Evolutionary conservation across 2,113 vertebrate genomes (phyloP).

Genomic region (Mesocricetus auratus): DNA sequence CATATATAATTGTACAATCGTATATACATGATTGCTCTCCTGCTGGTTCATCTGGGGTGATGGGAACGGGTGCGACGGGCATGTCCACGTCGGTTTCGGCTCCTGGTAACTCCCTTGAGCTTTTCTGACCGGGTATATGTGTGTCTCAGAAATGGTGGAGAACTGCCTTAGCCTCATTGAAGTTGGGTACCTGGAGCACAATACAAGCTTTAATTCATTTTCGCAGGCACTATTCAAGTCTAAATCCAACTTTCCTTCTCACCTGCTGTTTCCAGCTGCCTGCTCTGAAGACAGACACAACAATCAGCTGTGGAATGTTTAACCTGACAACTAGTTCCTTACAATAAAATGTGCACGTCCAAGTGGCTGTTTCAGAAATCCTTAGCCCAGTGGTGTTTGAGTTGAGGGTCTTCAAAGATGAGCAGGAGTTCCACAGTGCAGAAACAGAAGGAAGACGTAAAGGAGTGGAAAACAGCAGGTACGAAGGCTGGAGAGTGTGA

Average conservation of each 20-base stretch:
- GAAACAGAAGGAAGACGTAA: background rate
- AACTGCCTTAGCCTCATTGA: background rate
- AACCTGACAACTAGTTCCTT: background rate
- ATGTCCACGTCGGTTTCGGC: background rate
- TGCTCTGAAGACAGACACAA: background rate
- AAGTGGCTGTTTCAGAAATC: conserved; percentile 26
- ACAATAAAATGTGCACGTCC: background rate
- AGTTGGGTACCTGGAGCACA: background rate
- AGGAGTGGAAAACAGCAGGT: background rate
- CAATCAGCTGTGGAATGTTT: background rate
- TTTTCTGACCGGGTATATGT: background rate
- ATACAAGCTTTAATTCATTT: background rate
- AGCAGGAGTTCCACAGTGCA: background rate
- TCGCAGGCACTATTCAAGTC: background rate
- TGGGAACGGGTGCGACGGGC: too few species aligned
- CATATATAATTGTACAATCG: background rate
- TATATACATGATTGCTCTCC: background rate
- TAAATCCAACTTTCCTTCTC: background rate
- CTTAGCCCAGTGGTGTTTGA: background rate
- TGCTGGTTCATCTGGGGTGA: background rate
- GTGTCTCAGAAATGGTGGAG: background rate
- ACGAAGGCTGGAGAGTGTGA: background rate
- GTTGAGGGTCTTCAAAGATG: background rate
- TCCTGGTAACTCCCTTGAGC: background rate
- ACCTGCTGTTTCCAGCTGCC: background rate